These are phyloP conservation scores for Enteromius mattozi DNA, from an alignment of 2,797 vertebrate genomes.

Conservation along the genomic window DNA sequence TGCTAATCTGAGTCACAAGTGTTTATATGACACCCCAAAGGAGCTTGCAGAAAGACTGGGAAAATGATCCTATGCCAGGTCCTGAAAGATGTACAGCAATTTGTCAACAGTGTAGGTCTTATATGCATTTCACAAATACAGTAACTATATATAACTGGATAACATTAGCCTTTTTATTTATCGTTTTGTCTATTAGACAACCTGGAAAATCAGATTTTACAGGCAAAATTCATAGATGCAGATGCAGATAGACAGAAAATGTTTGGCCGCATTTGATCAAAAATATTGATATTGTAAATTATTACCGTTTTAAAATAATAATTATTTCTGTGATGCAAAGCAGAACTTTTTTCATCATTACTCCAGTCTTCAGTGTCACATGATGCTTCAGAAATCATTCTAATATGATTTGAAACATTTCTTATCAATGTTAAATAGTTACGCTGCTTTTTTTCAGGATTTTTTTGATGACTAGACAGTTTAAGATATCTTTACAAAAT, in stretches of 20 bases:
- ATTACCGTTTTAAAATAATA: no score
- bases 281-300: no score
- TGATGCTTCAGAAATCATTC: background rate
- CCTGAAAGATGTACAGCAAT: background rate
- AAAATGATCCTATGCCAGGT: background rate
- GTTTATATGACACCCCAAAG: slow-evolving; percentile 5
- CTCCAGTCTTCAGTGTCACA: background rate
- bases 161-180: background rate
- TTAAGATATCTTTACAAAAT: no score
- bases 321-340: background rate
- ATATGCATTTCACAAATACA: background rate
- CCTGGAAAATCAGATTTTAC: background rate
- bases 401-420: no score
- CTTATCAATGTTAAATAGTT: background rate
- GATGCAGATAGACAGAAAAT: no score
- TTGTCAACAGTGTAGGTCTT: background rate
- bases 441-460: background rate
- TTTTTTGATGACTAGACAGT: no score
- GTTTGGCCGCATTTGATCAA: no score
- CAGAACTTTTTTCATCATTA: no score
- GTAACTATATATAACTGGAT: background rate
- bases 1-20: slow-evolving; percentile 9
- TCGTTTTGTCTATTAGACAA: background rate
- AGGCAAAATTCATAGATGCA: background rate
- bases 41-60: slow-evolving; percentile 11